Conservation (phyloP, 30 jellyfish, hydroid and myxozoan genomes). For the Morbakka virulenta region DNA sequence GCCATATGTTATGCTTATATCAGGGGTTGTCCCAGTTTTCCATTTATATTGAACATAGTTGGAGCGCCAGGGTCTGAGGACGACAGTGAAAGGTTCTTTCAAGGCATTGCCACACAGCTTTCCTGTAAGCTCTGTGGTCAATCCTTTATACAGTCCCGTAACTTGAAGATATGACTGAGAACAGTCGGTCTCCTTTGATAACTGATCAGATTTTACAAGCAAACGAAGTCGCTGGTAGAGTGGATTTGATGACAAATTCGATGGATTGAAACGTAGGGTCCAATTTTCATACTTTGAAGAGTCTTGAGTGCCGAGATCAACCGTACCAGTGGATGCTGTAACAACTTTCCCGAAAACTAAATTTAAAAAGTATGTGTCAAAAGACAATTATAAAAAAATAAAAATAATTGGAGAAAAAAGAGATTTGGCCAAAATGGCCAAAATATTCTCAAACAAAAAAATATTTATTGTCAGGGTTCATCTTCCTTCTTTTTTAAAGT, state of each 20-base stretch:
- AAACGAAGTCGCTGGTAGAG: background rate
- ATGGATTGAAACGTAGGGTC: background rate
- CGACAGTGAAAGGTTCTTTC: background rate
- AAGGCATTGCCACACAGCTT: background rate
- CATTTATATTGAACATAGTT: background rate
- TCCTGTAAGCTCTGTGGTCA: background rate
- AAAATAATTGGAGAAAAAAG: too few species aligned
- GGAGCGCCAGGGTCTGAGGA: background rate
- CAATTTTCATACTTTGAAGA: background rate
- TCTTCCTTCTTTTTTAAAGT: too few species aligned
- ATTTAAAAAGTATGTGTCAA: too few species aligned
- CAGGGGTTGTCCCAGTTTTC: background rate
- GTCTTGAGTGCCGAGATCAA: background rate
- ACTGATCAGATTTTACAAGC: background rate
- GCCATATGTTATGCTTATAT: background rate
- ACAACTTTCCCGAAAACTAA: background rate
- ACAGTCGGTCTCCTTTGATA: background rate
- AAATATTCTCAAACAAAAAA: too few species aligned
- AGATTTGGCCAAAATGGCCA: too few species aligned
- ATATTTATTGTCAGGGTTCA: too few species aligned
- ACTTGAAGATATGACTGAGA: background rate
- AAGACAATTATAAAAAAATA: too few species aligned
- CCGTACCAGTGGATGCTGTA: background rate
- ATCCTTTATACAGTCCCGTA: background rate
- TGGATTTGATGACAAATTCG: background rate